These are phyloP conservation scores for Chloromyia formosa DNA, from an alignment of 2,888 invertebrate species.

Conservation along the genomic window DNA sequence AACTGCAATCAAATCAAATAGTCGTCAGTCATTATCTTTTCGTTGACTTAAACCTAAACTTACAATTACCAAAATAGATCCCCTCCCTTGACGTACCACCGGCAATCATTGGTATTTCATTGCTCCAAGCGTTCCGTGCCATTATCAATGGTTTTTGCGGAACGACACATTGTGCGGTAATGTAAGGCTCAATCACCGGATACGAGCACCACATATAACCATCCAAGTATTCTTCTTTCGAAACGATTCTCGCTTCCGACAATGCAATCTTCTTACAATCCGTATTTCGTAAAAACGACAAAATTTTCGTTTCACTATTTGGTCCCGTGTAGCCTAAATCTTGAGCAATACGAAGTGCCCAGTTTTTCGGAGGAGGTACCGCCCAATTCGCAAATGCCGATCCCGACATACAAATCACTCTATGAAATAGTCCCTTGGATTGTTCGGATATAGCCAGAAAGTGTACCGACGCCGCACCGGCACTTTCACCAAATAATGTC, in stretches of 20 bases:
- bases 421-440: constrained; percentile 61
- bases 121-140: constrained; percentile 58
- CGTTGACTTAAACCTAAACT: neutral
- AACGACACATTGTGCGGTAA: constrained; percentile 57
- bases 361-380: constrained; percentile 54
- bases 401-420: constrained; percentile 61
- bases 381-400: constrained; percentile 59
- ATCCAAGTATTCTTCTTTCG: constrained; percentile 57
- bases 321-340: constrained; percentile 56
- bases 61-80: constrained; percentile 59
- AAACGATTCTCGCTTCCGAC: constrained; percentile 55
- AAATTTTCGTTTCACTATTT: constrained; percentile 58
- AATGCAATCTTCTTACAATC: constrained; percentile 57
- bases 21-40: too few relatives aligned
- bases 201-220: constrained; percentile 59
- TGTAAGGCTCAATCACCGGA: constrained; percentile 61
- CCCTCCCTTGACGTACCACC: constrained; percentile 62
- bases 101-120: constrained; percentile 59
- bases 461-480: constrained; percentile 65
- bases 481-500: constrained; percentile 67
- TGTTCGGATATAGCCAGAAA: constrained; percentile 64
- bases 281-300: constrained; percentile 56
- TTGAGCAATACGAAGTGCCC: constrained; percentile 58
- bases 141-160: constrained; percentile 54
- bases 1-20: neutral